phyloP scores from a whole-genome alignment of 2,888 invertebrate genomes.

The Rhamphomyia laevipes region DNA sequence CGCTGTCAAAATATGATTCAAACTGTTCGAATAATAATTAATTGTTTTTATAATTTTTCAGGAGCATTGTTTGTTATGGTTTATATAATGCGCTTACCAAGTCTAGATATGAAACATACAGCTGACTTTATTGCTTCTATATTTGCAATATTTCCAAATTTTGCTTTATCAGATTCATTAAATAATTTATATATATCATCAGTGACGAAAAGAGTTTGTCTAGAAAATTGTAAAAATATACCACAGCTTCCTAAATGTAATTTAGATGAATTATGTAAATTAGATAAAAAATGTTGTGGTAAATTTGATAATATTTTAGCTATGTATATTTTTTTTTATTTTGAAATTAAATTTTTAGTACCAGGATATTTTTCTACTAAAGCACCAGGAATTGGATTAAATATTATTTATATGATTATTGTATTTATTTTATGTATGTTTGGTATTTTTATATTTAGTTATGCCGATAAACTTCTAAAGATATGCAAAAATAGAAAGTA shows the following conservation, averaged over 20 bases:
- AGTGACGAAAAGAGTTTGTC: constrained; percentile 14
- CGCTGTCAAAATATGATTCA: too few species aligned
- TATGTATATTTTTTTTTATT: too few species aligned
- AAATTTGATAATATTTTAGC: constrained; percentile 27
- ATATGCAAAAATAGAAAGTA: neutral
- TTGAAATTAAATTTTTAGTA: too few species aligned
- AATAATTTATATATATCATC: constrained; percentile 30
- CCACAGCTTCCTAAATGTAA: neutral
- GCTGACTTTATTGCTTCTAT: constrained; percentile 51
- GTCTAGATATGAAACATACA: constrained; percentile 44
- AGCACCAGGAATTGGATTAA: too few species aligned
- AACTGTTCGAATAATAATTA: too few species aligned
- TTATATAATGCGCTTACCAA: constrained; percentile 19
- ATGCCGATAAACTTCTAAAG: too few species aligned
- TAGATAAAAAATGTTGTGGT: constrained; percentile 27
- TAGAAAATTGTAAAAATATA: neutral
- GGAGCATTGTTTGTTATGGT: too few species aligned
- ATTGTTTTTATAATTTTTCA: too few species aligned
- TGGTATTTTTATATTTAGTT: too few species aligned
- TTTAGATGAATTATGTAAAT: neutral
- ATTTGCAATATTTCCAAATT: constrained; percentile 61
- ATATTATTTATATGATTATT: too few species aligned
- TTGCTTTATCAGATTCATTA: constrained; percentile 43
- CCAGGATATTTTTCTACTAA: too few species aligned
- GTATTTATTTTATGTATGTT: too few species aligned